Base-by-base conservation (phyloP, 1,140 invertebrate genomes). In the Leptinotarsa undecemlineata region DNA sequence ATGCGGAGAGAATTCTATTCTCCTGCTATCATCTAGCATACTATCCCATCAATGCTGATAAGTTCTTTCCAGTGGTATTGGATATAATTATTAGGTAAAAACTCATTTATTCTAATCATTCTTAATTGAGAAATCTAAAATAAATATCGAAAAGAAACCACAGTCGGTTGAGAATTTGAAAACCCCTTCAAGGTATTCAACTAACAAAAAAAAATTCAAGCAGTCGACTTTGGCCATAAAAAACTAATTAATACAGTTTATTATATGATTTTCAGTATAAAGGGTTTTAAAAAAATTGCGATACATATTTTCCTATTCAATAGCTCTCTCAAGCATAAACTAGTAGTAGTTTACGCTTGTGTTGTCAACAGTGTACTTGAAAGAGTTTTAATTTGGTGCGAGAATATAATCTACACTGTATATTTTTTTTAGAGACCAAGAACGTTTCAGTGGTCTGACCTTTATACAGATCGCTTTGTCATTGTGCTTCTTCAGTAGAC, bases 11-110 rank as follows among this genome's bases (percentile, higher is more conserved):
- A 79, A 79, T 89, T 2, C 70, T 88, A 5, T 84, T 79, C n/a
- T 83, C 86, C 60, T 83, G 84, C 48, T 89, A 86, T 74, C 82
- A 82, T 67, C 72, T 87, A 11, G 87, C 87, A 26, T 88, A 87
- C 76, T 78, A 82, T 11, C 86, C 87, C 14, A 79, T 82, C n/a
- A 80, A 83, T 8, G 69, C 72, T 3, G 77, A 84, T 11, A 70
- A 82, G n/a, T 80, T 88, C 67, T 81, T 87, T 71, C 70, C 77
- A 67, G 80, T 75, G 1, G 78, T 79, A 23, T 75, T 74, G 23
- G 75, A 84, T 74, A 72, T 84, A 15, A 79, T 85, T 69, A 74
- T 84, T 61, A 81, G 82, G 83, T 83, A 72, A 77, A 33, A 26
- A 15, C 15, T 19, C 13, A 14, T 15, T 48, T 33, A 68, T 17